Evolutionary conservation across 2,888 invertebrate genomes (phyloP), one percentile per base, ranked within the genome.

Genomic region (Pherbina coryleti): DNA sequence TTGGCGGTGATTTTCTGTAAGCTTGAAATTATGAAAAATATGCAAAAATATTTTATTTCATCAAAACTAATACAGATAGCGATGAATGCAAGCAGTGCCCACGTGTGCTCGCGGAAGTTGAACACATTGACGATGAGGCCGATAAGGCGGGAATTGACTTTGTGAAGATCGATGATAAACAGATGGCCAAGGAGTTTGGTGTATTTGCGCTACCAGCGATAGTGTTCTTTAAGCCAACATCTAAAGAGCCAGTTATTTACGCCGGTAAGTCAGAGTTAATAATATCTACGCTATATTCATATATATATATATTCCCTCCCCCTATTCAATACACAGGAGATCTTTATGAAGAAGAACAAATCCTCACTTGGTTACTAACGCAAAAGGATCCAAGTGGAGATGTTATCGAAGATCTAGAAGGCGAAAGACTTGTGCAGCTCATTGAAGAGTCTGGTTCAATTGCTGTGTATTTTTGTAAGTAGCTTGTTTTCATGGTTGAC

Each of bases 1-100:
- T 93, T 97, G 37, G 97, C 97, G 7, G 97, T 96, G 74, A 96
- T 97, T 90, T 96, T 97, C 92, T 97, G 97, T 97, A 92, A 94
- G 95, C 55, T 28, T 60, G 34, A 25, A 49, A 25, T 64, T 60
- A 14, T n/a, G 7, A 44, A 60, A 19, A 4, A 11, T 22, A 4
- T 5, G 25, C 4, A 14, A 8, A 44, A 44, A 44, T 5, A 19
- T 55, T 55, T 5, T 55, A n/a, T 55, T 11, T 2, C 44, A 55
- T 19, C 4, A 51, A 51, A 67, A 67, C 28, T 70, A 14, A 28
- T 78, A n/a, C 86, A 97, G 97, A 97, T 91, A 96, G 96, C 92
- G 95, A 95, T 92, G 97, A 97, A 91, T 97, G 97, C 91, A 97
- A 97, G 90, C 97, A 97, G 90, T 97, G 97, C 88, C 95, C 95